A percentile compares a stretch with the other conserved stretches of the same genome.
These are phyloP conservation scores for Ochropleura leucogaster DNA, from an alignment of 2,888 invertebrate species.

Conservation along the genomic window DNA sequence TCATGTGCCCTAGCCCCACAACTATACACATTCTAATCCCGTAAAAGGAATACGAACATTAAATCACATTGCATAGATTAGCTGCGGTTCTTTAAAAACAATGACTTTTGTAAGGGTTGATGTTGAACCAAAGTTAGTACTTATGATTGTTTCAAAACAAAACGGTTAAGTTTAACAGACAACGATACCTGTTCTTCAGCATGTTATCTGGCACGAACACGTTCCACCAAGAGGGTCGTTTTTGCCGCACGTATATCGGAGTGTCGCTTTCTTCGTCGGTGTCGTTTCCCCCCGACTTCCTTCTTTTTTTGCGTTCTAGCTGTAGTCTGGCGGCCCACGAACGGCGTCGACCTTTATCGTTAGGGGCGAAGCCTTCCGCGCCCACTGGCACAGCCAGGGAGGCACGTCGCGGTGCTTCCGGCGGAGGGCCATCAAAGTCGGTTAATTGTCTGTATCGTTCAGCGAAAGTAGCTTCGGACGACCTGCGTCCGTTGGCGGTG, in stretches of 20 bases:
- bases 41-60: constrained; percentile 71
- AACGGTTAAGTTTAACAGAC: constrained; percentile 13
- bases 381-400: constrained; percentile 84
- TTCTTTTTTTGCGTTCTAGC: constrained; percentile 89
- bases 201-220: constrained; percentile 95
- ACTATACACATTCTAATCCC: constrained; percentile 79
- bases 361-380: constrained; percentile 79
- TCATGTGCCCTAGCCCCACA: constrained; percentile 77
- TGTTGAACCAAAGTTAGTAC: constrained; percentile 33
- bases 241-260: constrained; percentile 91
- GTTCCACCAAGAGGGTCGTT: constrained; percentile 97
- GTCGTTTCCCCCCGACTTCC: constrained; percentile 89
- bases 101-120: constrained; percentile 37
- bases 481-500: constrained; percentile 83
- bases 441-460: constrained; percentile 86
- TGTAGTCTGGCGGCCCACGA: constrained; percentile 91
- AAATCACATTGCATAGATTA: constrained; percentile 72
- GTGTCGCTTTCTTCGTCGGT: constrained; percentile 85
- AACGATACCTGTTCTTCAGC: constrained; percentile 92
- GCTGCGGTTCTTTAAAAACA: constrained; percentile 52
- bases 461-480: constrained; percentile 86
- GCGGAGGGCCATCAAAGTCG: constrained; percentile 85
- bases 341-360: constrained; percentile 91
- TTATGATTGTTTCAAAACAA: constrained; percentile 26
- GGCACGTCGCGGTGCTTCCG: constrained; percentile 85